These are phyloP conservation scores for Podotricha telesiphe DNA, from an alignment of 2,888 invertebrate species.

Conservation along the genomic window DNA sequence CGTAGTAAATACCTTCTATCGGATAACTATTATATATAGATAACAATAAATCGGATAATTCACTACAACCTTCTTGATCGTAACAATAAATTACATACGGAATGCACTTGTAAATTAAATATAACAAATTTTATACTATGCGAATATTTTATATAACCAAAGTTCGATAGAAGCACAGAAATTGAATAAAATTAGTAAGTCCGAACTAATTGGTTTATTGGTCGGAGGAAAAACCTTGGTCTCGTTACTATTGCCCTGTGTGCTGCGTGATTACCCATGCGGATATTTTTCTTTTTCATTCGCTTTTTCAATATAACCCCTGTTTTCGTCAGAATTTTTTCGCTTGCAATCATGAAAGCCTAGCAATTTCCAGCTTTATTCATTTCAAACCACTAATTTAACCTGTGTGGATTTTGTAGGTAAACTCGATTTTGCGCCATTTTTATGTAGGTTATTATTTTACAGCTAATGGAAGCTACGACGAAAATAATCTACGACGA, in stretches of 20 bases:
- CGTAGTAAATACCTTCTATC: background rate
- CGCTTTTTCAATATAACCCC: conserved; percentile 39
- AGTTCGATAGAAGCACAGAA: background rate
- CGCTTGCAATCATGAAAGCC: conserved; percentile 38
- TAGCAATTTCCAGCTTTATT: conserved; percentile 37
- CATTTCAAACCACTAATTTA: conserved; percentile 34
- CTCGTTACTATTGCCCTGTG: conserved; percentile 24
- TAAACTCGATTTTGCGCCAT: background rate
- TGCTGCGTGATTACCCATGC: conserved; percentile 33
- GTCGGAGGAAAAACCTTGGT: conserved; percentile 14
- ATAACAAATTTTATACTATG: background rate
- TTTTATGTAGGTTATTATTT: conserved; percentile 12
- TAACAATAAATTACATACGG: background rate
- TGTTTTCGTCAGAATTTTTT: conserved; percentile 32
- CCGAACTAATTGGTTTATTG: conserved; percentile 14
- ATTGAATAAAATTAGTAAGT: conserved; percentile 19
- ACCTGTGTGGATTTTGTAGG: conserved; percentile 18
- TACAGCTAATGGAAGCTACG: background rate
- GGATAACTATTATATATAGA: too few species aligned
- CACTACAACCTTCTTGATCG: conserved; percentile 3
- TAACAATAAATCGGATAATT: too few species aligned
- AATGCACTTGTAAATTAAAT: conserved; percentile 4
- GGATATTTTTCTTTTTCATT: conserved; percentile 34
- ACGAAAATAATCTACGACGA: too few species aligned
- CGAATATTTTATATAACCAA: too few species aligned